Conservation (phyloP, 2,888 invertebrate species). For the Pegoplata infirma region DNA sequence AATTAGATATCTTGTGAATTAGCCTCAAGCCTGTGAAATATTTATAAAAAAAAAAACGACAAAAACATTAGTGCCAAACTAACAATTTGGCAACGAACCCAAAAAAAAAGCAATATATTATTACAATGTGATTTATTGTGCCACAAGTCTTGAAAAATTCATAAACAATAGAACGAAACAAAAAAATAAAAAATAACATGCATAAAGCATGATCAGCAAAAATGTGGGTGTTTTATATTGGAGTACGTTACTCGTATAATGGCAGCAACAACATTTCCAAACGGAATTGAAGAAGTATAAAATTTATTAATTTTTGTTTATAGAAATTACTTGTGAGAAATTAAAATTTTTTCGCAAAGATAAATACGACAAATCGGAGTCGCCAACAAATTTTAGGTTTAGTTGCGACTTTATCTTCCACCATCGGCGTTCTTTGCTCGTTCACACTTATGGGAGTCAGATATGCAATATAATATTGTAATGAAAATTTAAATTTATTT, state of each 20-base stretch:
- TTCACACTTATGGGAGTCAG: no score
- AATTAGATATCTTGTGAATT: background rate
- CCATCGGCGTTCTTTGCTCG: no score
- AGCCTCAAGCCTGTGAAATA: background rate
- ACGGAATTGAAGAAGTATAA: no score
- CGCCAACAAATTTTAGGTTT: no score
- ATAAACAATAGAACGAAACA: conserved; percentile 24
- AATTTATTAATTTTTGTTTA: no score
- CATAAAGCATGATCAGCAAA: conserved; percentile 58
- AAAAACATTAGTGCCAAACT: conserved; percentile 28
- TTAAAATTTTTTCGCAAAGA: no score
- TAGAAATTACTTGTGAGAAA: no score
- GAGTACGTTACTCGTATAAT: conserved; percentile 21
- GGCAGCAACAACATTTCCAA: no score
- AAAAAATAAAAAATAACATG: conserved; percentile 7
- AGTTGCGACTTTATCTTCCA: no score
- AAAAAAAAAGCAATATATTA: background rate
- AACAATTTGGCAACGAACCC: conserved; percentile 21
- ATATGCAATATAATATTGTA: no score
- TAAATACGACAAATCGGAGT: no score
- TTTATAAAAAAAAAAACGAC: conserved; percentile 14
- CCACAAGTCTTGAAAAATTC: conserved; percentile 58
- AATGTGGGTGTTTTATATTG: conserved; percentile 54
- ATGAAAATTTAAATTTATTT: no score
- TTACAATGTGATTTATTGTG: conserved; percentile 55